Conservation (phyloP, 2,888 invertebrate species). For the Eucriotettix oculatus region DNA sequence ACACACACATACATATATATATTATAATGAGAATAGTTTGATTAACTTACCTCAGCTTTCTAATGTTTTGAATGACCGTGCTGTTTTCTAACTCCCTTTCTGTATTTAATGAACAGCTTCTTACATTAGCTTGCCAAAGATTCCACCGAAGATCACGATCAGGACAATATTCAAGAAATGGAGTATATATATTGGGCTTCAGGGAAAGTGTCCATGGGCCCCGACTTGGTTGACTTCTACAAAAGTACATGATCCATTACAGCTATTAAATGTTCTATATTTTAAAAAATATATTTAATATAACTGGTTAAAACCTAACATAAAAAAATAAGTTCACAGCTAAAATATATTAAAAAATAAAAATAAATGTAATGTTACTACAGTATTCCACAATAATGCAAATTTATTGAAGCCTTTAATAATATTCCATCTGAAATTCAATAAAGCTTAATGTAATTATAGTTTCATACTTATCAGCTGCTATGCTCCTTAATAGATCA, state of each 20-base stretch:
- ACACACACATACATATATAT: too few species aligned
- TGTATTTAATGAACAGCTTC: constrained; percentile 44
- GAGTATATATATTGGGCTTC: constrained; percentile 51
- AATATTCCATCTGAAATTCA: too few species aligned
- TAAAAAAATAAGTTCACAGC: not conserved
- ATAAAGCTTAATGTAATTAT: too few species aligned
- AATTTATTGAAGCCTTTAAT: too few species aligned
- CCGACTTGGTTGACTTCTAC: constrained; percentile 29
- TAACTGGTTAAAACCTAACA: not conserved
- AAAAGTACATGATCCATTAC: not conserved
- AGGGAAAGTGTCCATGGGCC: constrained; percentile 77
- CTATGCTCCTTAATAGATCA: constrained; percentile 44
- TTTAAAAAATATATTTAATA: too few species aligned
- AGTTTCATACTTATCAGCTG: constrained; percentile 32
- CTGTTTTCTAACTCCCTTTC: constrained; percentile 33
- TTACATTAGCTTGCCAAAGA: constrained; percentile 63
- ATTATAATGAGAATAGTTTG: too few species aligned
- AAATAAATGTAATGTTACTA: not conserved
- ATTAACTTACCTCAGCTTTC: constrained; percentile 31
- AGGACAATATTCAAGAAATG: constrained; percentile 74
- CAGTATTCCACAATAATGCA: too few species aligned
- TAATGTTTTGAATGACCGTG: constrained; percentile 58
- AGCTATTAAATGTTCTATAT: too few species aligned
- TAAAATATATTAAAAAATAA: not conserved
- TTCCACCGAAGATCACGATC: constrained; percentile 63